Evolutionary conservation across 2,113 vertebrate genomes (phyloP).

Genomic region (Hippocampus zosterae): DNA sequence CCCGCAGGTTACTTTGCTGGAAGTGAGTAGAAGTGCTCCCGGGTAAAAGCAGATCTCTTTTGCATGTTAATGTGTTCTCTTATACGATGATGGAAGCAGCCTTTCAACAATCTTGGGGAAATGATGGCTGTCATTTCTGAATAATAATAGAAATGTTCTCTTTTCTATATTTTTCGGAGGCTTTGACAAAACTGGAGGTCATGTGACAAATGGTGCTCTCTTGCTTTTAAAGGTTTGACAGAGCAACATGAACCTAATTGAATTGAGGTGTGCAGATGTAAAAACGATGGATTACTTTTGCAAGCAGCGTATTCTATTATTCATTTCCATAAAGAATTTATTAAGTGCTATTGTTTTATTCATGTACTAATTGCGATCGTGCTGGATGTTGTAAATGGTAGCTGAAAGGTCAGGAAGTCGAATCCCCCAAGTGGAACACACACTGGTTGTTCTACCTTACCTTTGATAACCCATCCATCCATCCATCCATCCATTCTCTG

Average conservation of each 20-base stretch:
- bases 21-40: background rate
- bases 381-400: background rate
- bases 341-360: background rate
- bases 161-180: background rate
- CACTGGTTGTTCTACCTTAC: background rate
- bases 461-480: background rate
- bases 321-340: constrained; percentile 1
- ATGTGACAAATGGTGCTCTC: background rate
- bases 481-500: too few species aligned
- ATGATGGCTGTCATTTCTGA: background rate
- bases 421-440: background rate
- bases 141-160: background rate
- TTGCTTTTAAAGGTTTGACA: constrained; percentile 3
- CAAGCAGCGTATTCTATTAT: background rate
- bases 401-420: background rate
- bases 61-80: background rate
- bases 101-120: background rate
- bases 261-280: background rate
- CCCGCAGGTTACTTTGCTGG: background rate
- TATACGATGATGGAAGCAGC: background rate
- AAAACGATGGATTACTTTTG: background rate
- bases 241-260: background rate
- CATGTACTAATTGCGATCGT: background rate
- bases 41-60: background rate
- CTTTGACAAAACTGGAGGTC: background rate